Evolutionary conservation across 2,797 vertebrate species (phyloP).

Genomic region (Phalanger gymnotis): DNA sequence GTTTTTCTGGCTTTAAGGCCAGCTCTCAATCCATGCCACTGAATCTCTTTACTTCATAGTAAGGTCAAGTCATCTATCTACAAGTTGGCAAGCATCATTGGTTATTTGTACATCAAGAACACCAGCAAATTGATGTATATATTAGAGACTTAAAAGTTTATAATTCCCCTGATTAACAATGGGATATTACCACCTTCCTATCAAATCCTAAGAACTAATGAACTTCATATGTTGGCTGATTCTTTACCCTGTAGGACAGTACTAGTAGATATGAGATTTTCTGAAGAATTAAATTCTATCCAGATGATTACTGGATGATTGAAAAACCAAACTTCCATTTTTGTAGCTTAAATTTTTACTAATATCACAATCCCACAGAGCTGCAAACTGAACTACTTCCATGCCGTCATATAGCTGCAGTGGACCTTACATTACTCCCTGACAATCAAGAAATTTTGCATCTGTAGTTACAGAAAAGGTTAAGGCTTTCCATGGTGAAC

Average conservation of each 20-base stretch:
- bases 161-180: not conserved
- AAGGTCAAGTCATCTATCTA: not conserved
- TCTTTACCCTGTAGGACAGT: not conserved
- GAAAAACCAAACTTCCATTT: not conserved
- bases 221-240: not conserved
- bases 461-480: not conserved
- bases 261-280: not conserved
- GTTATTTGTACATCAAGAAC: not conserved
- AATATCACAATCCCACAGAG: slow-evolving; percentile 1
- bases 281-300: slow-evolving; percentile 7
- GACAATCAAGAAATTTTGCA: not conserved
- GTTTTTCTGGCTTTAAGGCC: not conserved
- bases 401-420: not conserved
- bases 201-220: not conserved
- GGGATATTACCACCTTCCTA: not conserved
- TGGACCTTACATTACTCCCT: not conserved
- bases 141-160: not conserved
- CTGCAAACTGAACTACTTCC: not conserved
- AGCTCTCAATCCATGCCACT: not conserved
- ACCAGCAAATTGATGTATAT: not conserved
- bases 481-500: not conserved
- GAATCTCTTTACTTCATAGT: not conserved
- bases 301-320: not conserved
- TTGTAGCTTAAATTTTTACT: not conserved
- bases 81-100: not conserved